Base-by-base conservation (phyloP, 2,113 vertebrate species). In the Rhea americana region DNA sequence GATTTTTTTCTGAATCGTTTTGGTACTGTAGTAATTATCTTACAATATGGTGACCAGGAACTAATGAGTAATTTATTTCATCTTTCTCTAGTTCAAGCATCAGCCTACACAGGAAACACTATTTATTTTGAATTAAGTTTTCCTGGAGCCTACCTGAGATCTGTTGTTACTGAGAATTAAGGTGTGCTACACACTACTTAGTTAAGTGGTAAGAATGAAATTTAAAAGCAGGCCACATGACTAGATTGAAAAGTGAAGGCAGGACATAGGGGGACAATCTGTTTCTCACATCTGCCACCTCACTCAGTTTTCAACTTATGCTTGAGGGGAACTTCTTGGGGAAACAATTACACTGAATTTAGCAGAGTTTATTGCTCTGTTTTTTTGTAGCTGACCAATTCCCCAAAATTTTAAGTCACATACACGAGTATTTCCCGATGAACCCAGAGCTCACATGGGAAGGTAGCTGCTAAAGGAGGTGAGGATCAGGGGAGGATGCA, bases 241-340 rank as follows among this genome's bases (percentile, higher is more conserved):
- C 61, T 77, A 86, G 70, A 72, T 77, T 90, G 58, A 39, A 77
- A 73, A 94, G 70, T 0, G 1, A 41, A 72, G 59, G 85, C 78
- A 79, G 70, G 70, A 95, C 4, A 1, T 30, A 48, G 15, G 0
- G 0, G 86, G 85, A 92, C 82, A 77, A 75, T 62, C 50, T 15
- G 26, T 16, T 41, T 37, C 71, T 93, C 75, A 91, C 62, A 76
- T 76, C 86, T 3, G 0, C 62, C 75, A 48, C 79, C 56, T 85
- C 0, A 0, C 21, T 65, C 11, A 0, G 22, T 59, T 86, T 50
- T 72, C 9, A 2, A 26, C 10, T 0, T 0, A 18, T 1, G 2
- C 86, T 58, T 53, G 53, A 80, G 18, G 79, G 24, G 9, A 14
- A 50, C 28, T 81, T 93, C 25, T 16, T 0, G 6, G 67, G 56